Conservation (phyloP, 2,888 invertebrate genomes). For the Abrostola triplasia region DNA sequence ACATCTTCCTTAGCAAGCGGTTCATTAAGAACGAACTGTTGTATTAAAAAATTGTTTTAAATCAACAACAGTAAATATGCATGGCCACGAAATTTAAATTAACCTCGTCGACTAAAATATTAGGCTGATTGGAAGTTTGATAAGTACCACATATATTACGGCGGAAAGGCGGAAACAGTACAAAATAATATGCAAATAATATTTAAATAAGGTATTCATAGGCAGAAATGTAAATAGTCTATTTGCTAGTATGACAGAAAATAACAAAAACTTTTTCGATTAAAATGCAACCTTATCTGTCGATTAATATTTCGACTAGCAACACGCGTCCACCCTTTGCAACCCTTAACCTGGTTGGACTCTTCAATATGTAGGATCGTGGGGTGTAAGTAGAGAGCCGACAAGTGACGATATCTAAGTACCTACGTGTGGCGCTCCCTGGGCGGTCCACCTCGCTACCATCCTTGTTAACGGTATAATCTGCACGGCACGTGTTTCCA, state of each 20-base stretch:
- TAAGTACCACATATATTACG: slow-evolving; percentile 1
- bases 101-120: not conserved
- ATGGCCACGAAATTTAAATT: not conserved
- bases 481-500: no score
- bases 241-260: not conserved
- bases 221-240: not conserved
- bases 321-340: no score
- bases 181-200: slow-evolving; percentile 3
- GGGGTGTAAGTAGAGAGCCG: no score
- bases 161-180: not conserved
- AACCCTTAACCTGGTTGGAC: no score
- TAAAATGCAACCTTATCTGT: not conserved
- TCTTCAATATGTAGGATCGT: no score
- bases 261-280: not conserved
- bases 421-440: no score
- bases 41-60: no score
- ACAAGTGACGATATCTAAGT: no score
- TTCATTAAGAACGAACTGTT: no score
- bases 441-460: no score
- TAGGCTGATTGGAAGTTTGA: not conserved
- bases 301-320: not conserved
- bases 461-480: no score
- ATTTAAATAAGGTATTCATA: slow-evolving; percentile 1
- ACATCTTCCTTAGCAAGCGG: not conserved
- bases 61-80: not conserved